A percentile compares a stretch with the other conserved stretches of the same genome.
These are phyloP conservation scores for Sphaerophoria rueppellii DNA, from an alignment of 2,888 invertebrate species.

Conservation along the genomic window DNA sequence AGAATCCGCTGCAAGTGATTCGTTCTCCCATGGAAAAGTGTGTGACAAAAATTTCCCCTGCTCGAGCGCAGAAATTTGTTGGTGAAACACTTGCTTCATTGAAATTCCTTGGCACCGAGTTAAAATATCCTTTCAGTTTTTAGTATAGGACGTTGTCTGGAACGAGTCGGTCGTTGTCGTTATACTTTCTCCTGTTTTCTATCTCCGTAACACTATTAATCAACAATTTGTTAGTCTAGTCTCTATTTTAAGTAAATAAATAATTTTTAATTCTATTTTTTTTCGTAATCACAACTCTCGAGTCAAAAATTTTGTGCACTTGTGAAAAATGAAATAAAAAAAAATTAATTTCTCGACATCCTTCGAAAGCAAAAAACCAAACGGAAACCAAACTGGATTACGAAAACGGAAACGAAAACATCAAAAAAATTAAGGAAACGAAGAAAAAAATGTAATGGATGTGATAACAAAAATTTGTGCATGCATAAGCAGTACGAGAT, in stretches of 20 bases:
- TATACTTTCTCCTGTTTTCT: slow-evolving; percentile 73
- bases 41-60: slow-evolving; percentile 30
- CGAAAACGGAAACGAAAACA: slow-evolving; percentile 57
- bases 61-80: slow-evolving; percentile 45
- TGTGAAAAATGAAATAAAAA: slow-evolving; percentile 5
- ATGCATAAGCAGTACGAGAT: slow-evolving; percentile 45
- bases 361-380: slow-evolving; percentile 23
- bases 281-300: slow-evolving; percentile 2
- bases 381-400: slow-evolving; percentile 56
- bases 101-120: slow-evolving; percentile 57
- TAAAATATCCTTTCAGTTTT: slow-evolving; percentile 65
- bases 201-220: slow-evolving; percentile 70
- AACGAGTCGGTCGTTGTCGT: slow-evolving; percentile 74
- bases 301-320: slow-evolving; percentile 5
- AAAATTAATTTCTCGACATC: slow-evolving; percentile 1
- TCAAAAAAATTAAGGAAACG: no score
- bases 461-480: slow-evolving; percentile 65
- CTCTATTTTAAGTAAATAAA: slow-evolving; percentile 37
- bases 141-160: slow-evolving; percentile 75
- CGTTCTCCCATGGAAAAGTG: slow-evolving; percentile 23
- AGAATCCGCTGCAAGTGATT: slow-evolving; percentile 7
- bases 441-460: slow-evolving; percentile 46
- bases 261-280: slow-evolving; percentile 5
- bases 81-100: slow-evolving; percentile 35
- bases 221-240: slow-evolving; percentile 65